Evolutionary conservation across 2,113 vertebrate species (phyloP), one percentile per base, ranked within the genome.

Genomic region (Osmerus mordax): DNA sequence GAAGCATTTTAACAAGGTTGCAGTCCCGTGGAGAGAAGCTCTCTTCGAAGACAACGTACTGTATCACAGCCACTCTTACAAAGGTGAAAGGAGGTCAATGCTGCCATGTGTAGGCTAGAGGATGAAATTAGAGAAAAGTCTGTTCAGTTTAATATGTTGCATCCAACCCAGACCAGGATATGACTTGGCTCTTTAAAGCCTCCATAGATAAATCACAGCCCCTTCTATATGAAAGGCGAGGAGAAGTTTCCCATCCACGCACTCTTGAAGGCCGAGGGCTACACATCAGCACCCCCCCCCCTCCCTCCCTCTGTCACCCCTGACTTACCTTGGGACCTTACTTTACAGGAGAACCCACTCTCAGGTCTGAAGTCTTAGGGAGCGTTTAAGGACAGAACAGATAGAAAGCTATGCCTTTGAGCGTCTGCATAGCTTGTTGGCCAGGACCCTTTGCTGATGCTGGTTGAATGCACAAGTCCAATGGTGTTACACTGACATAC

Each of bases 381-480:
- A 25, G 19, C 12, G 15, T 62, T 15, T 23, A 62, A 25, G 28
- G 60, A 14, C 12, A 28, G 28, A 23, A 62, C 59, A 23, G 21
- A 62, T 21, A 13, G 21, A 29, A 25, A 29, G 4, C 15, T 14
- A 62, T 3, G 25, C 25, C 15, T 62, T 25, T 28, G 21, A 62
- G 23, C 21, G 16, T 28, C 52, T 36, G 21, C 54, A 47, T 47
- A 47, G 28, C 78, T 29, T 41, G 11, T 52, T 76, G 18, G 60
- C 58, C 28, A 23, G 58, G 74, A 76, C 15, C 67, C 71, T 62
- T 55, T 36, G 54, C 56, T 71, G 68, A 29, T 67, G 25, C 56
- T 72, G 69, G 59, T 67, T 75, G 58, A 77, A 80, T 63, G 69
- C 54, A 19, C 71, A 66, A 54, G 59, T 67, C 72, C 65, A 72